phyloP scores from a whole-genome alignment of 2,888 invertebrate genomes.

The Chromoteleia sp. region DNA sequence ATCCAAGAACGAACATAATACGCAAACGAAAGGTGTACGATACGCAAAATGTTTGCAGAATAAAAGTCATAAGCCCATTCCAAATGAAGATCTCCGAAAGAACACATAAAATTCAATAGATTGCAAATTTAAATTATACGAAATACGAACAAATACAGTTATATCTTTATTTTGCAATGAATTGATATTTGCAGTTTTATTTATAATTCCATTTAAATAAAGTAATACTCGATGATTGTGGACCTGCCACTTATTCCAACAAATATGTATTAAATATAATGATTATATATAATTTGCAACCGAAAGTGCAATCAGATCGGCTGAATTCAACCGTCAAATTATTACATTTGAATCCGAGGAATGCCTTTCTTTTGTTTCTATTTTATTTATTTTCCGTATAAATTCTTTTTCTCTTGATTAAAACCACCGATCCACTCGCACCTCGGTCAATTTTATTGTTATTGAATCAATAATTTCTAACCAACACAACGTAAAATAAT shows the following conservation, averaged over 20 bases:
- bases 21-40: too few relatives aligned
- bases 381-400: background rate
- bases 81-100: too few relatives aligned
- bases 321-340: background rate
- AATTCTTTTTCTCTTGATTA: background rate
- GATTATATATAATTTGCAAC: constrained; percentile 29
- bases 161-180: constrained; percentile 53
- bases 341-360: background rate
- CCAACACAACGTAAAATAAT: constrained; percentile 55
- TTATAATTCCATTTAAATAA: constrained; percentile 59
- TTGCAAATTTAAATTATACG: constrained; percentile 44
- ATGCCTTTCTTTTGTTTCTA: background rate
- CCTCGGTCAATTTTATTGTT: constrained; percentile 24
- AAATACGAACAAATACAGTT: constrained; percentile 52
- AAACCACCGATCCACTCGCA: constrained; percentile 24
- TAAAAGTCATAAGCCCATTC: too few relatives aligned
- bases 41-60: too few relatives aligned
- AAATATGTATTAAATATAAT: constrained; percentile 56
- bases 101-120: too few relatives aligned
- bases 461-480: constrained; percentile 48
- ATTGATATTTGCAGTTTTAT: constrained; percentile 59
- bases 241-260: constrained; percentile 65
- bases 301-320: constrained; percentile 13
- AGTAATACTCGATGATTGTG: constrained; percentile 60
- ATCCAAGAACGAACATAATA: too few relatives aligned